A percentile compares a stretch with the other conserved stretches of the same genome.
phyloP scores from a whole-genome alignment of 2,888 invertebrate species.

The Operophtera brumata region DNA sequence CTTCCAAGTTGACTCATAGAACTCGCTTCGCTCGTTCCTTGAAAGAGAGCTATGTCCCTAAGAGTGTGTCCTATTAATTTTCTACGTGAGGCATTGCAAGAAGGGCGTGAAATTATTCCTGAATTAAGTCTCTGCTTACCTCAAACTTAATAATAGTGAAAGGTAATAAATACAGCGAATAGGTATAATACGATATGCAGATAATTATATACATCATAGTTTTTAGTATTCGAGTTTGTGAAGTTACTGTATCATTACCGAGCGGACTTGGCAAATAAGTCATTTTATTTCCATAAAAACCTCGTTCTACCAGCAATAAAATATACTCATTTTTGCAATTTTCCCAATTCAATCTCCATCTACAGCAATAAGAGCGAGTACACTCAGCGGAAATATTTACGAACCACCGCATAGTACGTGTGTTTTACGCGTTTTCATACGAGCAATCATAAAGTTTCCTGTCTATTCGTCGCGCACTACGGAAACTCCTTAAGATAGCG shows the following conservation, averaged over 20 bases:
- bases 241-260: slow-evolving; percentile 5
- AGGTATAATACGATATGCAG: too few relatives aligned
- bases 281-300: slow-evolving; percentile 22
- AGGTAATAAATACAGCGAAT: too few relatives aligned
- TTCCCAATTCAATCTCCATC: slow-evolving; percentile 15
- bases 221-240: not conserved
- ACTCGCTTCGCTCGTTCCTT: too few relatives aligned
- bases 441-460: slow-evolving; percentile 52
- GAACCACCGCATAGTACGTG: slow-evolving; percentile 23
- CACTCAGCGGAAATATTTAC: slow-evolving; percentile 26
- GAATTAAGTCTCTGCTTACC: too few relatives aligned
- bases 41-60: too few relatives aligned
- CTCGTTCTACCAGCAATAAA: slow-evolving; percentile 16
- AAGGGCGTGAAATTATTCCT: too few relatives aligned
- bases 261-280: slow-evolving; percentile 6
- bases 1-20: too few relatives aligned
- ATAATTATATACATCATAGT: not conserved
- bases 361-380: slow-evolving; percentile 8
- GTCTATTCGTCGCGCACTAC: slow-evolving; percentile 42
- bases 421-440: slow-evolving; percentile 47
- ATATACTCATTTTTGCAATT: slow-evolving; percentile 10
- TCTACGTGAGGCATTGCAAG: too few relatives aligned
- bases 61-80: too few relatives aligned
- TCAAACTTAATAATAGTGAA: too few relatives aligned
- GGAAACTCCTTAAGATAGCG: slow-evolving; percentile 52